phyloP scores from a whole-genome alignment of 2,113 vertebrate genomes.

The Lepus europaeus region DNA sequence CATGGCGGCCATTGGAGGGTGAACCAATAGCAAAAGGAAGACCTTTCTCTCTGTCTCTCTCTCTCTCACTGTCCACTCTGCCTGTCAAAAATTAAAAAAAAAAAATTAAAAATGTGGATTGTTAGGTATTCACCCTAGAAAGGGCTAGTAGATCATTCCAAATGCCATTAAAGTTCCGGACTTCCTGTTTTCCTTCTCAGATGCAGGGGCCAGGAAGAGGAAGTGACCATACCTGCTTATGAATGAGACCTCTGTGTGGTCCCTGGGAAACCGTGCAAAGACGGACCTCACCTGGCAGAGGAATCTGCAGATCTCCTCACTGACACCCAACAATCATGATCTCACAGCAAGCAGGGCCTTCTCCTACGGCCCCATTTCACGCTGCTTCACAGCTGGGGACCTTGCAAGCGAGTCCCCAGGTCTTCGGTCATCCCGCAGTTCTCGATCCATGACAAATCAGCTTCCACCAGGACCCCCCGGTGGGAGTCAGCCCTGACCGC shows the following conservation, averaged over 20 bases:
- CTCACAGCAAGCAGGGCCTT: background rate
- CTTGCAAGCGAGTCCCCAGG: background rate
- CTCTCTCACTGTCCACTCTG: no score
- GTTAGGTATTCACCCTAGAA: background rate
- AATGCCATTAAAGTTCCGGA: background rate
- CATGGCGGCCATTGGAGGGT: no score
- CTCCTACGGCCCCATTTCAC: background rate
- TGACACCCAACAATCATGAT: background rate
- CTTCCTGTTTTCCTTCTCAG: slow-evolving; percentile 9
- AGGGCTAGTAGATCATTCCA: background rate
- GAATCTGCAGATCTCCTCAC: background rate
- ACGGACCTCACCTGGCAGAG: background rate
- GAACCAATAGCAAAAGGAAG: no score
- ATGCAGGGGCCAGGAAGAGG: background rate
- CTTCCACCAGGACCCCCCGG: background rate
- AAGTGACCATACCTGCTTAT: background rate
- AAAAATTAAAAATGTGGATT: background rate
- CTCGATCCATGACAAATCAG: background rate
- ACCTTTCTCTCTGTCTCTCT: no score
- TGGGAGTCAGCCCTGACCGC: background rate
- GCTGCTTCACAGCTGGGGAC: background rate
- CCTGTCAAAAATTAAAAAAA: no score
- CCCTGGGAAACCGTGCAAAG: background rate
- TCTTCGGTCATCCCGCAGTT: background rate
- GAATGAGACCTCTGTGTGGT: background rate